Percentiles rank a stretch among this genome's conserved stretches.
Conservation (phyloP, 2,113 vertebrate species). For the Microcebus griseorufus region DNA sequence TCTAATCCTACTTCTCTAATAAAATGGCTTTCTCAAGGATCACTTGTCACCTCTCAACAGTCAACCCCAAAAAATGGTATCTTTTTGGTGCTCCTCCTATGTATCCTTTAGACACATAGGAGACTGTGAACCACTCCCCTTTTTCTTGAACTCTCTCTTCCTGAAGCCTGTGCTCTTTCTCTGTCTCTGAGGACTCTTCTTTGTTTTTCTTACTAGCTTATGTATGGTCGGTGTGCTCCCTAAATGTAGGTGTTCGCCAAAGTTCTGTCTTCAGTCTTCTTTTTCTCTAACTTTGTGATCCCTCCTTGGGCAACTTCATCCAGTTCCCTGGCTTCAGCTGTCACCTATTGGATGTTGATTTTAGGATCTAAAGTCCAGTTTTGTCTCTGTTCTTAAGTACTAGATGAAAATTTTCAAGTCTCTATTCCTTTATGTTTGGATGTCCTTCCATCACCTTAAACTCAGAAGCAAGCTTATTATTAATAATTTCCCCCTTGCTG, state of each 20-base stretch:
- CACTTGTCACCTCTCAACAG: background rate
- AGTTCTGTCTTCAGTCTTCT: background rate
- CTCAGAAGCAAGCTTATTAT: background rate
- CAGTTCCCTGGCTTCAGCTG: background rate
- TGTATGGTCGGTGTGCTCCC: too few relatives aligned
- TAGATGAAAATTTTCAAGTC: background rate
- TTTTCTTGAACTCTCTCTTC: background rate
- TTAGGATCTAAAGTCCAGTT: background rate
- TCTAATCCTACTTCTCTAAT: background rate
- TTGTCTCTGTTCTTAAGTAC: background rate
- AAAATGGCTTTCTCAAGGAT: background rate
- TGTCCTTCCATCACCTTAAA: background rate
- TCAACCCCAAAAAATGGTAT: background rate
- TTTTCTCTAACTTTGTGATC: background rate
- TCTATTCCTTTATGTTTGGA: background rate
- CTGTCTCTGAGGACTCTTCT: background rate
- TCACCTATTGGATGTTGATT: background rate
- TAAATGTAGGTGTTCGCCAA: background rate
- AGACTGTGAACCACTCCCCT: background rate
- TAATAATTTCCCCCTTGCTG: background rate
- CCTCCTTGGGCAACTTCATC: background rate
- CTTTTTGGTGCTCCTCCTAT: background rate
- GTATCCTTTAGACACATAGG: background rate
- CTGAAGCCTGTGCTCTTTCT: background rate
- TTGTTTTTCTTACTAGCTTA: background rate